These are phyloP conservation scores for Nematostella vectensis DNA, from an alignment of 92 coral and sea anemone genomes.

Conservation along the genomic window DNA sequence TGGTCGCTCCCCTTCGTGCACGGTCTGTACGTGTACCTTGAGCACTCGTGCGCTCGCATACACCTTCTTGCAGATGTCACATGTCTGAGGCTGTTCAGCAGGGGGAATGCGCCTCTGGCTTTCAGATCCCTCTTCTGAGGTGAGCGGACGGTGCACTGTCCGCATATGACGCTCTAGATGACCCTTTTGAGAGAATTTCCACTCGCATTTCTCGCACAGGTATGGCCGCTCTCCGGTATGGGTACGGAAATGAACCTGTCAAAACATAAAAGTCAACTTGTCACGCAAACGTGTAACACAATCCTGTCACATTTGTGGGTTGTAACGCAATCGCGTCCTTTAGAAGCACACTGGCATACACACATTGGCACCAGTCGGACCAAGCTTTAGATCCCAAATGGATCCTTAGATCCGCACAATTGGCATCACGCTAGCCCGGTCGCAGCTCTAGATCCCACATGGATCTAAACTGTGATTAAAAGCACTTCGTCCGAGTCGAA, in stretches of 20 bases:
- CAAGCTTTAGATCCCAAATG: no score
- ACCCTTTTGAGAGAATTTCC: slow-evolving; percentile 78
- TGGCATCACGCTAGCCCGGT: no score
- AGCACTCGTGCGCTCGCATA: slow-evolving; percentile 65
- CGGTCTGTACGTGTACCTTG: slow-evolving; percentile 51
- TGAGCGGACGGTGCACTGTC: slow-evolving; percentile 40
- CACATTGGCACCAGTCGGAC: no score
- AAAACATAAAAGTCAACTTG: no score
- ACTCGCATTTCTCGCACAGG: slow-evolving; percentile 56
- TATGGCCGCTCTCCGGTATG: slow-evolving; percentile 81
- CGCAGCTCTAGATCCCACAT: no score
- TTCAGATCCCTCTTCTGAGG: slow-evolving; percentile 4
- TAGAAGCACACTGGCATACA: no score
- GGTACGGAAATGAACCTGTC: slow-evolving; percentile 61
- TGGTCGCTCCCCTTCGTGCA: slow-evolving; percentile 60
- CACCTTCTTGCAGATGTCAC: slow-evolving; percentile 56
- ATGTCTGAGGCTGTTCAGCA: slow-evolving; percentile 27
- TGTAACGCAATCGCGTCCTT: no score
- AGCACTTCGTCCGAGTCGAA: no score
- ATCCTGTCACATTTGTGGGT: no score
- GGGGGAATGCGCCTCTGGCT: slow-evolving; percentile 6
- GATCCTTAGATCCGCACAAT: no score
- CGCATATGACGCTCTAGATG: slow-evolving; percentile 64
- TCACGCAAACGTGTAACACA: not conserved
- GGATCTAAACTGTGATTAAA: no score